Percentiles rank a stretch among this genome's conserved stretches.
These are phyloP conservation scores for Agelastica alni DNA, from an alignment of 2,888 invertebrate species.

Conservation along the genomic window DNA sequence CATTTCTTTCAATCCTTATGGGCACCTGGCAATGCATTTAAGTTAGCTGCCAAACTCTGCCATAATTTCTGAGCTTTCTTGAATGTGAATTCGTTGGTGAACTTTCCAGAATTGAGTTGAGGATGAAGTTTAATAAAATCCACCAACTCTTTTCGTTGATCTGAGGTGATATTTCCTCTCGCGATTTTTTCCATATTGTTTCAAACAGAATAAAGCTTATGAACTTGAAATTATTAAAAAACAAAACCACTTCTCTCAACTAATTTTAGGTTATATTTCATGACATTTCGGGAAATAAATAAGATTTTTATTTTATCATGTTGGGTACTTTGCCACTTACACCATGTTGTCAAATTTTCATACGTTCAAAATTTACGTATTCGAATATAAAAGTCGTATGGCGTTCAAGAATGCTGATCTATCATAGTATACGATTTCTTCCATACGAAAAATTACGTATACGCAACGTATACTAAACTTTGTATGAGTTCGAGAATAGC, in stretches of 20 bases:
- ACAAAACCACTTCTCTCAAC: too few species aligned
- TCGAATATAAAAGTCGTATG: constrained; percentile 9
- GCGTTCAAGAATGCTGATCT: constrained; percentile 6
- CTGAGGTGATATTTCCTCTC: not conserved
- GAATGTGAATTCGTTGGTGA: not conserved
- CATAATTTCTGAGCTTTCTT: constrained; percentile 5
- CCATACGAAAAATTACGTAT: not conserved
- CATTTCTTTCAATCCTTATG: too few species aligned
- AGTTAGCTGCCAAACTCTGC: not conserved
- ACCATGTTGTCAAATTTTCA: constrained; percentile 10
- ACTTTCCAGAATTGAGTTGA: constrained; percentile 1
- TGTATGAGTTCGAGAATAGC: too few species aligned
- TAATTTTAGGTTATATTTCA: too few species aligned
- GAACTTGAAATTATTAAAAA: too few species aligned
- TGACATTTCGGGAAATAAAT: too few species aligned
- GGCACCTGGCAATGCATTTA: constrained; percentile 3
- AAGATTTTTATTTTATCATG: not conserved
- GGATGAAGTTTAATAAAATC: constrained; percentile 8
- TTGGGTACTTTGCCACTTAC: not conserved
- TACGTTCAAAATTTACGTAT: constrained; percentile 2
- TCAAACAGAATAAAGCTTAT: too few species aligned
- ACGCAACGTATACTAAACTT: too few species aligned
- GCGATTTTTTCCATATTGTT: not conserved
- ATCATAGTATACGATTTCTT: not conserved
- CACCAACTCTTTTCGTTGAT: constrained; percentile 6